Evolutionary conservation across 2,113 vertebrate species (phyloP), one percentile per base, ranked within the genome.

Genomic region (Spea bombifrons): DNA sequence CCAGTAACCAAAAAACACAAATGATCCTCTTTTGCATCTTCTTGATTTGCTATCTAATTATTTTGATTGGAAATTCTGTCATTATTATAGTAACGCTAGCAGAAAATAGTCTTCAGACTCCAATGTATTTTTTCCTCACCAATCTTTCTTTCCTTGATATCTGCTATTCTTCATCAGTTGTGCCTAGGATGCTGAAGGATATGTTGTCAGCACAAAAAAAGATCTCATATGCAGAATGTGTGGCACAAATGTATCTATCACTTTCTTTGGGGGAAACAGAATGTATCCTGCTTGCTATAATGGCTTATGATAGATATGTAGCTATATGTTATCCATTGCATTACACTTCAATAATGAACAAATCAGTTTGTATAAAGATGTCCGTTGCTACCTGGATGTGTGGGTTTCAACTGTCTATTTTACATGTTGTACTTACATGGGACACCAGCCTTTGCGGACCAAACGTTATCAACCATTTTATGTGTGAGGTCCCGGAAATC

Each of bases 401-500:
- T 73, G 83, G 86, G 3, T 8, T 81, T 66, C 66, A 83, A 15
- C 70, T 85, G 15, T 57, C 83, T 53, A 71, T 85, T 43, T 73
- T 75, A 30, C 83, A 85, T 10, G 61, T 82, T 8, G 76, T 72
- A 5, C 13, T 88, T 44, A 86, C 82, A 8, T 81, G 83, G 70
- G 17, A 53, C 69, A 46, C 86, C 7, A 81, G 84, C 30, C 75
- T 68, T 10, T 88, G 84, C 83, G 83, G 77, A 2, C 44, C 76
- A 4, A 75, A n/a, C 4, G 3, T 53, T 52, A 75, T 88, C 1
- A 76, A 85, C 5, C 78, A 85, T 45, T 87, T 87, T 65, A 59
- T 85, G 50, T 85, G 86, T 68, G 85, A 85, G 44, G 83, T 84
- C 4, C 85, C 85, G 3, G 82, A 83, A 49, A 57, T 86, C 71